Base-by-base conservation (phyloP, 2,888 invertebrate species). In the Eucriotettix oculatus region DNA sequence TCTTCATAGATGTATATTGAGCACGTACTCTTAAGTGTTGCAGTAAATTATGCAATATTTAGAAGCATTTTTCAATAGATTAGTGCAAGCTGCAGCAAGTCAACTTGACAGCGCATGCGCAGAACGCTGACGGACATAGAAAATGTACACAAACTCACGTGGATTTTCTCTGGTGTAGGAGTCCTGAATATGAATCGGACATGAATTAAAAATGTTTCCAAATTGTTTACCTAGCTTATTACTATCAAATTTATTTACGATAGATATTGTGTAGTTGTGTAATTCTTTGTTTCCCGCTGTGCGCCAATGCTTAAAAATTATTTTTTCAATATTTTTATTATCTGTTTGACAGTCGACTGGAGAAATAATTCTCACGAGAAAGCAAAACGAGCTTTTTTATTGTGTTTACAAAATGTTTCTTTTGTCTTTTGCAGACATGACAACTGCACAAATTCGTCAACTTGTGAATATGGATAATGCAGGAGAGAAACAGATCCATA, bases 361-460 rank as follows among this genome's bases (percentile, higher is more conserved):
- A 29, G 29, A 29, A 5, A 29, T 29, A 29, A 29, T 29, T 7
- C 3, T 29, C 29, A 29, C 29, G 29, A 29, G 29, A 29, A 29
- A 29, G 29, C 48, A 48, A 48, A 9, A 14, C n/a, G 48, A 14
- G 9, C n/a, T 14, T 48, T 44, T 17, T 57, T 17, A 16, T 10
- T 14, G 3, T 10, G 57, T 14, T 42, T 16, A 53, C 41, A 12
- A n/a, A n/a, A 10, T 43, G 29, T 12, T 52, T 52, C 43, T 12
- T 55, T 52, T 42, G 58, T 44, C 14, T 61, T n/a, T n/a, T 60
- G 17, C 42, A 54, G 58, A 60, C 54, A 78, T 77, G 77, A 76
- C 77, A 52, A 74, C 77, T 48, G 71, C 72, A 52, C 73, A 76
- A 66, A 71, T 76, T 48, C 74, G 75, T 63, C 69, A 73, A 42